phyloP scores from a whole-genome alignment of 2,888 invertebrate genomes.

The Synergus umbraculus region DNA sequence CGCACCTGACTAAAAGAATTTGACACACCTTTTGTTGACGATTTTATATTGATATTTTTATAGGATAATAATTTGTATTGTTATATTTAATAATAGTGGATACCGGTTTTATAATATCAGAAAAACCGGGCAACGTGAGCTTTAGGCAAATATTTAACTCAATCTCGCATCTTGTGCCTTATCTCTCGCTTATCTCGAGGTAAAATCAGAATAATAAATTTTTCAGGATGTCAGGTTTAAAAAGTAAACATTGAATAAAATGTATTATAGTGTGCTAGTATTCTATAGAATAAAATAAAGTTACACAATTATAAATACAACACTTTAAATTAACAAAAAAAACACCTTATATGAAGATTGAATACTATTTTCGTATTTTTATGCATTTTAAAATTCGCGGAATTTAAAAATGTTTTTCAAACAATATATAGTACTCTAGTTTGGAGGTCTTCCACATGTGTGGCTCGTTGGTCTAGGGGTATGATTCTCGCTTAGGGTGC shows the following conservation, averaged over 20 bases:
- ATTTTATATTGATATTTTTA: neutral
- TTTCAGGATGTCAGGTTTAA: too few relatives aligned
- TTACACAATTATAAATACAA: too few relatives aligned
- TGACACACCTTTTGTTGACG: neutral
- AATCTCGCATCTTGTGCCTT: neutral
- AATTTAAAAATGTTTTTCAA: too few relatives aligned
- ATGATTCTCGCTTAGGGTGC: slow-evolving; percentile 87
- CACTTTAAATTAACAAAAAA: too few relatives aligned
- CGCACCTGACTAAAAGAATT: neutral
- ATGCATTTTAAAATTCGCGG: too few relatives aligned
- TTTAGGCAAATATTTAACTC: neutral
- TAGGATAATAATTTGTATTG: neutral
- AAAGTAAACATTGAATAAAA: too few relatives aligned
- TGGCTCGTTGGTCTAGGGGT: slow-evolving; percentile 82
- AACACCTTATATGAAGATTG: too few relatives aligned
- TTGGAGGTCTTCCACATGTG: slow-evolving; percentile 1
- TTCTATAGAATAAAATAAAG: too few relatives aligned
- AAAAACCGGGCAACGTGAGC: neutral
- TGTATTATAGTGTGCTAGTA: too few relatives aligned
- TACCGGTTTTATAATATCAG: neutral
- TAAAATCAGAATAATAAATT: too few relatives aligned
- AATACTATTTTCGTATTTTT: too few relatives aligned
- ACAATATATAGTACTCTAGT: neutral
- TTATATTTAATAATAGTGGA: neutral
- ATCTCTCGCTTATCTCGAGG: neutral